These are phyloP conservation scores for Xiphorhynchus elegans DNA, from an alignment of 2,113 vertebrate species.

Conservation along the genomic window DNA sequence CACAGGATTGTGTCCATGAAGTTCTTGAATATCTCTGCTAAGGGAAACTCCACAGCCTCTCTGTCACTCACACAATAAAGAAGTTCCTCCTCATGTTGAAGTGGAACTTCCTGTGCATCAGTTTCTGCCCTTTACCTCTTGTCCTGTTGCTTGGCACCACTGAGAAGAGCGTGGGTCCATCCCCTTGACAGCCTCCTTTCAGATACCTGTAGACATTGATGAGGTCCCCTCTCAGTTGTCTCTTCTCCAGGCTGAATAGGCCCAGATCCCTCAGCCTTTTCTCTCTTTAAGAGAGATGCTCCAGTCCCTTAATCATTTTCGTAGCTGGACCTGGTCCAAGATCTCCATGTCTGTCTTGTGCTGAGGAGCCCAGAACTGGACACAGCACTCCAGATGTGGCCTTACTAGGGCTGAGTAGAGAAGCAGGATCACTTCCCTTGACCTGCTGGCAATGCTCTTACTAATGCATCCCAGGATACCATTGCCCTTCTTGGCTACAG, in stretches of 20 bases:
- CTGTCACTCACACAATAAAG: background rate
- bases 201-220: background rate
- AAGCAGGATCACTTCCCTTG: background rate
- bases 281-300: background rate
- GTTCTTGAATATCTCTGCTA: background rate
- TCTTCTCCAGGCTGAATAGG: background rate
- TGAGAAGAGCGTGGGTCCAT: background rate
- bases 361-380: background rate
- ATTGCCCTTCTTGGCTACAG: background rate
- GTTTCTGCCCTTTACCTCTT: background rate
- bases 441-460: background rate
- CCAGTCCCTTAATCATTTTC: background rate
- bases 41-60: background rate
- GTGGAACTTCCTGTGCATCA: background rate
- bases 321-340: background rate
- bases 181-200: background rate
- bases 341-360: background rate
- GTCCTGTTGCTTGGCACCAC: accelerated
- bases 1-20: background rate
- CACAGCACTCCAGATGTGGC: background rate
- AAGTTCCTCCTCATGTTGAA: background rate
- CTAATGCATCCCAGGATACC: background rate
- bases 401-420: too few species aligned
- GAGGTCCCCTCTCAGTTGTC: background rate
- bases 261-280: background rate